phyloP scores from a whole-genome alignment of 1,140 invertebrate species.

The Pentalonia nigronervosa region DNA sequence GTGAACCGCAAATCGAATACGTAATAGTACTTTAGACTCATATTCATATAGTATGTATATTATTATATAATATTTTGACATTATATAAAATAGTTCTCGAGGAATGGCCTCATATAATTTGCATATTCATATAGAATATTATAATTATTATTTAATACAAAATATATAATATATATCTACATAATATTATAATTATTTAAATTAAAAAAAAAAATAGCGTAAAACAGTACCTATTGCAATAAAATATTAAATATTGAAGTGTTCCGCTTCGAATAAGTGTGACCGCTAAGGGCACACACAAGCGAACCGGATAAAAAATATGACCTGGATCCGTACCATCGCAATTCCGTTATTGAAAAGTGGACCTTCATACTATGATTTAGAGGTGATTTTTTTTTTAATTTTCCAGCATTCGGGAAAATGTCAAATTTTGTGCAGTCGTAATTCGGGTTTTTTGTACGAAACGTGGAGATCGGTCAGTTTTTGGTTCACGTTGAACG shows the following conservation, averaged over 20 bases:
- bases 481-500: background rate
- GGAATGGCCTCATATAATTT: background rate
- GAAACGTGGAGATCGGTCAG: background rate
- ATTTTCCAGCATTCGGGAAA: background rate
- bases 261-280: background rate
- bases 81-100: background rate
- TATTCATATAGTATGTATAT: background rate
- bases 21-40: background rate
- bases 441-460: background rate
- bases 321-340: background rate
- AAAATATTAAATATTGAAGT: background rate
- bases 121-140: background rate
- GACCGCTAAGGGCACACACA: background rate
- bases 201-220: background rate
- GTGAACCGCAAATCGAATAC: background rate
- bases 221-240: background rate
- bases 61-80: background rate
- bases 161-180: background rate
- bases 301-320: background rate
- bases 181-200: background rate
- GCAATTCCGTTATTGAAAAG: background rate
- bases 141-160: background rate
- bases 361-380: background rate
- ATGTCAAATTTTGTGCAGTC: background rate
- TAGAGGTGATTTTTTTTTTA: background rate